Evolutionary conservation across 2,888 invertebrate genomes (phyloP).

Genomic region (Xanthorhoe spadicearia): DNA sequence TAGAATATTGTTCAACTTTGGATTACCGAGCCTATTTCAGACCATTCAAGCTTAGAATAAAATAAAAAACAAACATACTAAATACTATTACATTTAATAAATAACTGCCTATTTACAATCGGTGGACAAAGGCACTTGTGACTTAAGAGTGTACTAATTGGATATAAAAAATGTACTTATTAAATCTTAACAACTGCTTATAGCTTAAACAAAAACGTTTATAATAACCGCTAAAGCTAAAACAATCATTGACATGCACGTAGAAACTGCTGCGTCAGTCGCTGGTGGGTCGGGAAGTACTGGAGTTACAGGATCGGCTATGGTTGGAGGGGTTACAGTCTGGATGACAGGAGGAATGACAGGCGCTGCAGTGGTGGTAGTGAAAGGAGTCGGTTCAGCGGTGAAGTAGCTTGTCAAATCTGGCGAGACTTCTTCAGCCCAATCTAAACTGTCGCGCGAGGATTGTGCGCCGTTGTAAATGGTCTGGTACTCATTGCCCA

Average conservation of each 20-base stretch:
- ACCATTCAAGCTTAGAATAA: neutral
- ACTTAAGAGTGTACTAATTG: slow-evolving; percentile 27
- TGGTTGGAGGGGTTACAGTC: slow-evolving; percentile 44
- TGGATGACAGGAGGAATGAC: neutral
- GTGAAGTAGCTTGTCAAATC: slow-evolving; percentile 62
- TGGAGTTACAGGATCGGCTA: slow-evolving; percentile 61
- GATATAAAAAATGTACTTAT: slow-evolving; percentile 1
- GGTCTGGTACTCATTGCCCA: slow-evolving; percentile 50
- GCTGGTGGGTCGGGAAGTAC: slow-evolving; percentile 43
- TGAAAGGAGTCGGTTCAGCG: slow-evolving; percentile 45
- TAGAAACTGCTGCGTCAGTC: slow-evolving; percentile 58
- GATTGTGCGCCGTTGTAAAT: slow-evolving; percentile 51
- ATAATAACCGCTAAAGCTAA: slow-evolving; percentile 53
- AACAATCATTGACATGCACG: slow-evolving; percentile 55
- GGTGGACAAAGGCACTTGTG: slow-evolving; percentile 45
- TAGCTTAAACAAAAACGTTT: slow-evolving; percentile 56
- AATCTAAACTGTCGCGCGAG: slow-evolving; percentile 55
- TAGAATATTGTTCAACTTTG: no score
- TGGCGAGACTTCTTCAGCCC: slow-evolving; percentile 49
- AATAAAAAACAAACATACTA: neutral
- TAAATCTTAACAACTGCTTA: neutral
- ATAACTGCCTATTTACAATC: slow-evolving; percentile 50
- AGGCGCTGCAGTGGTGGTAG: slow-evolving; percentile 30
- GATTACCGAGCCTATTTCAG: no score
- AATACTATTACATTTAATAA: slow-evolving; percentile 45